A percentile compares a stretch with the other conserved stretches of the same genome.
Conservation (phyloP, 1,140 invertebrate genomes). For the Phortica variegata region DNA sequence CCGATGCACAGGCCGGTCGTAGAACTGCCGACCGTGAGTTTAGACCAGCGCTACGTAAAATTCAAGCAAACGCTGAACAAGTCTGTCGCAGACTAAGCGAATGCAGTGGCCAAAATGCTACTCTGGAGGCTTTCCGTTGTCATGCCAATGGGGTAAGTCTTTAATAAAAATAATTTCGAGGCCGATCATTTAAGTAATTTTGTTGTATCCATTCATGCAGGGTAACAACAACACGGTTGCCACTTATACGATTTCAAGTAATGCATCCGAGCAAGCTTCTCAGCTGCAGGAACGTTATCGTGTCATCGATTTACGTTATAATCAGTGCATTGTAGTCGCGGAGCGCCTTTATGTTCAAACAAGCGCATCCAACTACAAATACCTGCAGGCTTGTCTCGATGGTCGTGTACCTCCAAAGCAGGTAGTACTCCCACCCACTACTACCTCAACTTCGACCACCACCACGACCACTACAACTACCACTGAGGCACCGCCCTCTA, state of each 20-base stretch:
- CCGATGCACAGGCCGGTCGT: constrained; percentile 20
- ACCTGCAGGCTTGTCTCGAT: constrained; percentile 42
- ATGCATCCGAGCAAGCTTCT: constrained; percentile 38
- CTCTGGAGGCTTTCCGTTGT: constrained; percentile 41
- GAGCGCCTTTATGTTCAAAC: constrained; percentile 38
- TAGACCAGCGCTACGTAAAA: constrained; percentile 21
- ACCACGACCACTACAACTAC: constrained; percentile 16
- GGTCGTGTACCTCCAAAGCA: constrained; percentile 28
- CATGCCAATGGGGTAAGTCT: constrained; percentile 37
- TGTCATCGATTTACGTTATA: constrained; percentile 35
- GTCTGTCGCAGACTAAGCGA: constrained; percentile 25
- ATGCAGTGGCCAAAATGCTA: constrained; percentile 27
- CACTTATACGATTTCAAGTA: constrained; percentile 46
- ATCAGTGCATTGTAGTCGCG: constrained; percentile 31
- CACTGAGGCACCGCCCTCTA: constrained; percentile 29
- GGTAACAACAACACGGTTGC: constrained; percentile 45
- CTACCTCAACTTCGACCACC: constrained; percentile 15
- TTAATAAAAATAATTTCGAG: neutral
- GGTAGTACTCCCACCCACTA: neutral
- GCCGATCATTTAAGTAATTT: neutral
- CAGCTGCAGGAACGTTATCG: constrained; percentile 48
- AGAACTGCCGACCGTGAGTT: constrained; percentile 37
- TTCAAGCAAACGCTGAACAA: constrained; percentile 16
- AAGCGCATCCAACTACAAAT: constrained; percentile 41
- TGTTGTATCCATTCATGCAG: constrained; percentile 9